These are phyloP conservation scores for Thereva nobilitata DNA, from an alignment of 2,888 invertebrate species.

Conservation along the genomic window DNA sequence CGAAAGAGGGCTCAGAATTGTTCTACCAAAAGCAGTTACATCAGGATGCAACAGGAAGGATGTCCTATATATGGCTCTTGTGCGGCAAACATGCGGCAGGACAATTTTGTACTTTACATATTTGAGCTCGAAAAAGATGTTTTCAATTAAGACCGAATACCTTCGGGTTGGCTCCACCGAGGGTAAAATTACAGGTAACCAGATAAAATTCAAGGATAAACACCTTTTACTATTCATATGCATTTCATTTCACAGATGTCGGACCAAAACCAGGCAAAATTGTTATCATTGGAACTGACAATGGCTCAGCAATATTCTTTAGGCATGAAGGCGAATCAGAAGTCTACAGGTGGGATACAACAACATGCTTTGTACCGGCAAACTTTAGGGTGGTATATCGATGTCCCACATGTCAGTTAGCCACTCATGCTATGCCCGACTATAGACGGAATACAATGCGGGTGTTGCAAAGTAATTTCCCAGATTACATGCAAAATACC, in stretches of 20 bases:
- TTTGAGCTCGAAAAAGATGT: conserved; percentile 65
- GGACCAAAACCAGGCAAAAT: conserved; percentile 64
- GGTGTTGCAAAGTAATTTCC: conserved; percentile 67
- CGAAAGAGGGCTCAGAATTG: conserved; percentile 67
- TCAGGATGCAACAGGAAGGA: conserved; percentile 62
- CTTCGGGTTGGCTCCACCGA: conserved; percentile 64
- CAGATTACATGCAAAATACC: conserved; percentile 65
- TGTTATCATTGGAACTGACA: conserved; percentile 67
- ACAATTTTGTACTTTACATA: conserved; percentile 67
- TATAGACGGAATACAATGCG: conserved; percentile 63
- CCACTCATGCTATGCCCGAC: conserved; percentile 66
- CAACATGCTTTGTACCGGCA: conserved; percentile 55
- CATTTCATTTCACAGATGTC: conserved; percentile 54
- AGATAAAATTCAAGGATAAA: background rate
- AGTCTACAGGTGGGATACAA: conserved; percentile 65
- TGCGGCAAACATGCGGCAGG: conserved; percentile 63
- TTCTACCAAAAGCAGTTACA: conserved; percentile 63
- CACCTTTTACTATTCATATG: background rate
- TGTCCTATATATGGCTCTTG: conserved; percentile 69
- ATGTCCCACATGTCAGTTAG: conserved; percentile 61
- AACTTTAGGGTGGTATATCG: conserved; percentile 63
- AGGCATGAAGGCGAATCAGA: conserved; percentile 64
- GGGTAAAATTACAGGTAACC: conserved; percentile 58
- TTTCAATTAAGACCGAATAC: conserved; percentile 67
- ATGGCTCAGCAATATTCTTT: conserved; percentile 65